Evolutionary conservation across 2,797 vertebrate genomes (phyloP).

Genomic region (Danio albolineatus): DNA sequence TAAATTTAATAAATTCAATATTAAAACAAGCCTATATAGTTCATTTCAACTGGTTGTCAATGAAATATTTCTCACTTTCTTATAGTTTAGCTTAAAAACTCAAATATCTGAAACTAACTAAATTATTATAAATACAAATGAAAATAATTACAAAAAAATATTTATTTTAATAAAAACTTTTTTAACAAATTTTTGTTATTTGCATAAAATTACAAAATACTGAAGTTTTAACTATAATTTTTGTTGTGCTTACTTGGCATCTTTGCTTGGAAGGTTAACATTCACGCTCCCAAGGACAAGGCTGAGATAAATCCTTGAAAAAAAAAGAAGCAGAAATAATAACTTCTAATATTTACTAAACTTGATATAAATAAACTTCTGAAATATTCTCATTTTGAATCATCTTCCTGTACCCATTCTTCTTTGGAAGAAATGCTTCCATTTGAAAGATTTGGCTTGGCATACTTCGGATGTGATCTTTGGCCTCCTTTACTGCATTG

Average conservation of each 20-base stretch:
- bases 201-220: slow-evolving; percentile 5
- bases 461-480: slow-evolving; percentile 83
- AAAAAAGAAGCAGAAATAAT: slow-evolving; percentile 18
- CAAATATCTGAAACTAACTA: too few relatives aligned
- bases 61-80: too few relatives aligned
- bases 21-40: too few relatives aligned
- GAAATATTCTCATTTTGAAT: background rate
- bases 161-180: too few relatives aligned
- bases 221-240: background rate
- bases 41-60: too few relatives aligned
- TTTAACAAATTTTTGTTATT: too few relatives aligned
- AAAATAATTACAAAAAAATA: too few relatives aligned
- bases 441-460: slow-evolving; percentile 89
- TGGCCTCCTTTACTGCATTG: slow-evolving; percentile 75
- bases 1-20: too few relatives aligned
- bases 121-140: too few relatives aligned
- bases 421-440: slow-evolving; percentile 94
- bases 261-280: slow-evolving; percentile 93
- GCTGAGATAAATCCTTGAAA: slow-evolving; percentile 89
- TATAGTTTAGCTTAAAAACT: too few relatives aligned
- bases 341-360: background rate
- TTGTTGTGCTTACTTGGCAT: slow-evolving; percentile 81
- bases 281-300: slow-evolving; percentile 95
- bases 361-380: background rate
- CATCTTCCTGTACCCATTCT: slow-evolving; percentile 85